Base-by-base conservation (phyloP, 2,113 vertebrate genomes). In the Sylvilagus bachmani region DNA sequence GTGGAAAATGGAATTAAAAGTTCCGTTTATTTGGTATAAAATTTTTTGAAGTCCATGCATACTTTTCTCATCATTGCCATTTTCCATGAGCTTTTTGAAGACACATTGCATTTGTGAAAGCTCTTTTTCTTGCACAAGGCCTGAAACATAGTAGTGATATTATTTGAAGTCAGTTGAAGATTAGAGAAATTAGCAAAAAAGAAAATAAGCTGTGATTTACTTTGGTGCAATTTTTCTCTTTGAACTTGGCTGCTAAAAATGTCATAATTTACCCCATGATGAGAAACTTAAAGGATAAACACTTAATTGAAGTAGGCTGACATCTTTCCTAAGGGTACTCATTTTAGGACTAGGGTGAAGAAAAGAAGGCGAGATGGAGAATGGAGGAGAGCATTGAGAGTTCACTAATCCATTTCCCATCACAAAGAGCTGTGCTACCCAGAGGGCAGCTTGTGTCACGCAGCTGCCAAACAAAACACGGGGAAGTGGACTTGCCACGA, bases 381-480 rank as follows among this genome's bases (percentile, higher is more conserved):
- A 95, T 24, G 33, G 90, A 96, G 38, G 69, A 83, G 89, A 86
- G 62, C 83, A 97, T 64, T 85, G 93, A 92, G 93, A 89, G 73
- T 75, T 95, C 49, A 91, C 92, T 81, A 33, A 97, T 97, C 67
- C 89, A 95, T 98, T 96, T 96, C 83, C 80, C 81, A 94, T 97
- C 77, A 88, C 90, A 97, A 95, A 69, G 38, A 92, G 86, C 93
- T 6, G 0, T 74, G 84, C 51, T 33, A 38, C 58, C 91, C 1
- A 0, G 36, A 94, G 90, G 84, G 71, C 27, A 71, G 94, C 24
- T 75, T 87, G 89, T 21, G n/a, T 13, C 85, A 71, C 70, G 12
- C 4, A 36, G 86, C 55, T 82, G 91, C 83, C 93, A 96, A 91
- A 93, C 61, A 88, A 91, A 97, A 87, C 83, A 80, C 3, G 61